Evolutionary conservation across 2,888 invertebrate genomes (phyloP), one percentile per base, ranked within the genome.

Genomic region (Drosophila mayaguana): DNA sequence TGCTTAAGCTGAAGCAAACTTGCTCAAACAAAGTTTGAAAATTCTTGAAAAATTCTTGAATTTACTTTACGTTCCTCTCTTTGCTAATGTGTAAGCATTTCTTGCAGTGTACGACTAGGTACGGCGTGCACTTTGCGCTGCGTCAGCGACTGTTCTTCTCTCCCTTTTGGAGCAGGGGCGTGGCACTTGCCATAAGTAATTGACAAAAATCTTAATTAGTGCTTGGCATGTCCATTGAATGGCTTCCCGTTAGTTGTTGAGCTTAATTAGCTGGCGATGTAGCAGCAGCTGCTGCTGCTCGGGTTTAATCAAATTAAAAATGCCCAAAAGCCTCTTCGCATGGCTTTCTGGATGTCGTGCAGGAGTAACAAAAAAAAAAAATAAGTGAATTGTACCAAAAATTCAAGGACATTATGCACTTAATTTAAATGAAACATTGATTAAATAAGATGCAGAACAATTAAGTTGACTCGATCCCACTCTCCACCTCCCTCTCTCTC

Each of bases 181-280:
- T 83, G 81, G 72, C 80, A 80, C 70, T 88, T 70, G 77, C 77
- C 81, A 79, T 86, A 82, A 83, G 84, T 88, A 89, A 90, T 88
- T 89, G 88, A 84, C 88, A 81, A 82, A 86, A 90, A 82, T 50
- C 89, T 89, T 90, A 86, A 89, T 89, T 89, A 89, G 88, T 89
- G 75, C 83, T 88, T 89, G 83, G 86, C 86, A 86, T 87, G 90
- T 85, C 83, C 83, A 79, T 88, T 81, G 72, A 84, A 84, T 81
- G 70, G 88, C 84, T 89, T 79, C 87, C 62, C 78, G 81, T 75
- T 78, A 75, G 79, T 75, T 88, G 81, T 83, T 74, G 74, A 79
- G 64, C 83, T 88, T 89, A 89, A 89, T 86, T 84, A 88, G 87
- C 69, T 55, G 50, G 22, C 36, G 50, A 8, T 16, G 28, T 28